Evolutionary conservation across 2,797 vertebrate genomes (phyloP), one percentile per base, ranked within the genome.

Genomic region (Aplochiton taeniatus): DNA sequence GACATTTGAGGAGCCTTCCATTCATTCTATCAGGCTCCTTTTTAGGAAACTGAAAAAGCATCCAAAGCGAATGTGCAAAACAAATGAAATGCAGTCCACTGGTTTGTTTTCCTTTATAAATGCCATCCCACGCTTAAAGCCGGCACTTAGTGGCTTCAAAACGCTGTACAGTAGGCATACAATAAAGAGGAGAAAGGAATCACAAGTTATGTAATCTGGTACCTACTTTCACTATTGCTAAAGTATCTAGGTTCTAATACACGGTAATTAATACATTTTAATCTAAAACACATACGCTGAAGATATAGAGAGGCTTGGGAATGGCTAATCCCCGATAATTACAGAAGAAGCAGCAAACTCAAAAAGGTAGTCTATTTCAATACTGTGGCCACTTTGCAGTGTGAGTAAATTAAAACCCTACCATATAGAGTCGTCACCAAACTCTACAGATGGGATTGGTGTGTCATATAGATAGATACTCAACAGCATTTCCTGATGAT

Each of bases 101-200:
- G 69, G 73, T 78, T 77, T 63, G 61, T 76, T 70, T 75, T 73
- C 74, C 70, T 60, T 50, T 58, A 77, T 58, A 75, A 76, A 83
- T 82, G 82, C 85, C 81, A 70, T 73, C 82, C 65, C 65, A 52
- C 50, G 57, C 69, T 84, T 72, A 79, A 83, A 78, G 83, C 63
- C 82, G 89, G 89, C 91, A 91, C 89, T 91, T 93, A 1, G 84
- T 91, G 88, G 83, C 83, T 83, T 88, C 69, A 86, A 83, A 65
- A 81, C 61, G 67, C 56, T 71, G 63, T 82, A 81, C 77, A 86
- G 76, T 80, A 84, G 51, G 52, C 54, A 66, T 77, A 78, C 66
- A 58, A 84, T 56, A 73, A 43, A 76, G 58, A 87, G 74, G 70
- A 75, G 61, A 42, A 80, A 75, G 81, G 65, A 66, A 79, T 31